Evolutionary conservation across 2,888 invertebrate genomes (phyloP).

Genomic region (Mayetiola destructor): DNA sequence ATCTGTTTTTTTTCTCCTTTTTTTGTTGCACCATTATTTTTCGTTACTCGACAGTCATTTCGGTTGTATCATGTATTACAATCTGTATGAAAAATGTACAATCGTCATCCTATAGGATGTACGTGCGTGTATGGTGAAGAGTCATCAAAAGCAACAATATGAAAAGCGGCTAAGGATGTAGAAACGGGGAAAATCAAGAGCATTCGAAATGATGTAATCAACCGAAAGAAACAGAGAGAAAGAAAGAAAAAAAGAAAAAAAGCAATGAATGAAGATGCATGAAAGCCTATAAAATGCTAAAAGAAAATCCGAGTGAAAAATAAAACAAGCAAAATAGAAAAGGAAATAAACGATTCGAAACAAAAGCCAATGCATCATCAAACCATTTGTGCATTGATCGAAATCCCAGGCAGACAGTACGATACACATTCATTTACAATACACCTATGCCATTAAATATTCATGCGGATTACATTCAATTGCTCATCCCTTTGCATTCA

Average conservation of each 20-base stretch:
- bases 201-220: slow-evolving; percentile 7
- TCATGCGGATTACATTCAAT: slow-evolving; percentile 11
- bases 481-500: slow-evolving; percentile 13
- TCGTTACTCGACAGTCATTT: too few species aligned
- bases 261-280: slow-evolving; percentile 7
- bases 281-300: slow-evolving; percentile 6
- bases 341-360: too few species aligned
- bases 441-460: slow-evolving; percentile 3
- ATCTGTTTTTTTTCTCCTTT: not conserved
- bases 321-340: too few species aligned
- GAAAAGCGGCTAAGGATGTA: not conserved
- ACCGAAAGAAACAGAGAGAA: too few species aligned
- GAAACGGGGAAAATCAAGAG: not conserved
- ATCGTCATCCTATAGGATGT: too few species aligned
- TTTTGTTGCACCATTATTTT: too few species aligned
- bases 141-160: too few species aligned
- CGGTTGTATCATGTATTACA: too few species aligned
- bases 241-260: too few species aligned
- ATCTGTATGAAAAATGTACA: too few species aligned
- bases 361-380: not conserved
- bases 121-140: too few species aligned
- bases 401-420: not conserved
- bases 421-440: not conserved
- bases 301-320: too few species aligned
- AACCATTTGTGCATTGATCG: not conserved